Evolutionary conservation across 2,113 vertebrate species (phyloP).

Genomic region (Crotalus helleri): DNA sequence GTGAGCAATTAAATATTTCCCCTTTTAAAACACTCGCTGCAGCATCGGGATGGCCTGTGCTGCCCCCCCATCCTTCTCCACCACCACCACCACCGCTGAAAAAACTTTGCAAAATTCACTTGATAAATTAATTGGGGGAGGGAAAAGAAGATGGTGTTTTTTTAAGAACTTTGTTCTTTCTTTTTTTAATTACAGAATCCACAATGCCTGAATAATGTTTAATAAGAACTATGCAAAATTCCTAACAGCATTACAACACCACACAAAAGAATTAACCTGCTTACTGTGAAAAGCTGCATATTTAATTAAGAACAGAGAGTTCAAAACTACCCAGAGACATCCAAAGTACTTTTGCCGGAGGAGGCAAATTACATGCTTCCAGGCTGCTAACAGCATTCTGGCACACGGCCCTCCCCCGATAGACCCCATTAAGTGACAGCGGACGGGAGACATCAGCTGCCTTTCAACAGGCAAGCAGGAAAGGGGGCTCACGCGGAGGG

Average conservation of each 20-base stretch:
- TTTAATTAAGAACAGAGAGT: conserved; percentile 95
- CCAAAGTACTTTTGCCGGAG: conserved; percentile 82
- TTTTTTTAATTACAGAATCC: conserved; percentile 86
- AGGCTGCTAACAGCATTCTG: conserved; percentile 85
- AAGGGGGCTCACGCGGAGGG: conserved; percentile 70
- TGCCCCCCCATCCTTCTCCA: neutral
- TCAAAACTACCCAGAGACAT: conserved; percentile 87
- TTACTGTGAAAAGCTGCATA: conserved; percentile 93
- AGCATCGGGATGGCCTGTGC: conserved; percentile 81
- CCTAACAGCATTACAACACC: conserved; percentile 86
- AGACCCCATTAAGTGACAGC: conserved; percentile 87
- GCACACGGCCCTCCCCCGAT: conserved; percentile 80
- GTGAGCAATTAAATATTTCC: conserved; percentile 99
- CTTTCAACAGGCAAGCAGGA: conserved; percentile 77
- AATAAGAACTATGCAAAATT: conserved; percentile 80
- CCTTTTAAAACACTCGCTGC: conserved; percentile 97
- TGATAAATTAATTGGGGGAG: conserved; percentile 91
- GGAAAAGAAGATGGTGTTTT: conserved; percentile 42
- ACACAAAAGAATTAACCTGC: conserved; percentile 89
- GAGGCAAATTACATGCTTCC: conserved; percentile 87
- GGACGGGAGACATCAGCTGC: conserved; percentile 85
- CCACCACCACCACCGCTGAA: neutral
- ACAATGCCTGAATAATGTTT: conserved; percentile 84
- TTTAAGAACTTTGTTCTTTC: conserved; percentile 81
- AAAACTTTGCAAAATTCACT: conserved; percentile 87